Base-by-base conservation (phyloP, 2,888 invertebrate species). In the Xestia c-nigrum region DNA sequence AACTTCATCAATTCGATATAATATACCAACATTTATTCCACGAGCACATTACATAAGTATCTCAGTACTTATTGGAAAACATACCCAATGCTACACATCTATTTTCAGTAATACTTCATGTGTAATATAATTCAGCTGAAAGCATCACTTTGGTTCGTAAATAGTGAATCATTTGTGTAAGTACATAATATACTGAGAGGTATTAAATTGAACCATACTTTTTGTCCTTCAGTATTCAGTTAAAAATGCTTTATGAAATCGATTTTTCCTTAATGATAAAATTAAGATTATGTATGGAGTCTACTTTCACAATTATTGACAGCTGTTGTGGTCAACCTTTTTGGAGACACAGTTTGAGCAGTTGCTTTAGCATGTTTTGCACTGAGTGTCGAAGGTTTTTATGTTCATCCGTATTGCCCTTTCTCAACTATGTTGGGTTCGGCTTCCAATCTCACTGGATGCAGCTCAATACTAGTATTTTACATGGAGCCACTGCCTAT, bases 121-220 rank as follows among this genome's bases (percentile, higher is more conserved):
- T 57, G 31, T 83, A 57, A 83, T 52, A 40, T 69, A 83, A 83
- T 80, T 31, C 46, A 40, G 19, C 14, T 78, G 52, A 84, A 78
- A 69, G 69, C 84, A 77, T 67, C 40, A 40, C 50, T 83, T 65
- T 65, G 61, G 46, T 47, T 24, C 12, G 24, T 76, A 77, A 46
- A 77, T 81, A 78, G 14, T 46, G 21, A 57, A 75, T 43, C 12
- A 46, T 65, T 65, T 73, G 75, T 21, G 12, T 64, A 64, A 55
- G n/a, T 31, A 64, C 3, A 55, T 64, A 10, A 64, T 64, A 64
- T 73, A 63, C 31, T 31, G 7, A 24, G 16, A 43, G 16, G 40
- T 31, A 47, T 50, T 43, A 24, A 57, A 74, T 43, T 1, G 7
- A 46, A 50, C 21, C 5, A 50, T 14, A n/a, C 24, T 59, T 46